Percentiles rank a stretch among this genome's conserved stretches.
phyloP scores from a whole-genome alignment of 1,140 invertebrate genomes.

The Adoxophyes honmai region DNA sequence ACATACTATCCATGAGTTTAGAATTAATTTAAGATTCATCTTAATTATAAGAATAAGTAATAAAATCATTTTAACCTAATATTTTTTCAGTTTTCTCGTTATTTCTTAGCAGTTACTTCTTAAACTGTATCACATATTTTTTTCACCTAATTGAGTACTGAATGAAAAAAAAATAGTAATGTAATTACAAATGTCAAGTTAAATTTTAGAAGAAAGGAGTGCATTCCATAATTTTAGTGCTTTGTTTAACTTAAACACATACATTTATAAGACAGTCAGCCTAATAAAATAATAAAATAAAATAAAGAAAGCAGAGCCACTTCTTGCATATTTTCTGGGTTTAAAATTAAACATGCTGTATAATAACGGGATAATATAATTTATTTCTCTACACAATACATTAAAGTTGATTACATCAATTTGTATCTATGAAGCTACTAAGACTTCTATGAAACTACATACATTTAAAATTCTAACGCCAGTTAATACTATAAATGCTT shows the following conservation, averaged over 20 bases:
- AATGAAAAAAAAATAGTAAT: no score
- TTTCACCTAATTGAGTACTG: neutral
- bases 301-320: no score
- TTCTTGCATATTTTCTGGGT: no score
- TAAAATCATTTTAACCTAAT: constrained; percentile 14
- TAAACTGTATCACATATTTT: neutral
- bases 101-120: neutral
- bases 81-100: no score
- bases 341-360: no score
- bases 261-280: no score
- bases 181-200: no score
- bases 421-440: neutral
- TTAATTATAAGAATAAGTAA: constrained; percentile 23
- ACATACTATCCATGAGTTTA: constrained; percentile 18
- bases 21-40: constrained; percentile 13
- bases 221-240: no score
- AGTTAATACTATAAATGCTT: neutral
- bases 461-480: neutral
- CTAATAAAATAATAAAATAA: no score
- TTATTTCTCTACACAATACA: constrained; percentile 6
- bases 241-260: no score
- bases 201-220: no score
- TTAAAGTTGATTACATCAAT: neutral
- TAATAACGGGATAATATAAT: constrained; percentile 10
- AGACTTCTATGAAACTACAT: neutral